A percentile compares a stretch with the other conserved stretches of the same genome.
These are phyloP conservation scores for Tridacna gigas DNA, from an alignment of 2,888 invertebrate genomes.

Conservation along the genomic window DNA sequence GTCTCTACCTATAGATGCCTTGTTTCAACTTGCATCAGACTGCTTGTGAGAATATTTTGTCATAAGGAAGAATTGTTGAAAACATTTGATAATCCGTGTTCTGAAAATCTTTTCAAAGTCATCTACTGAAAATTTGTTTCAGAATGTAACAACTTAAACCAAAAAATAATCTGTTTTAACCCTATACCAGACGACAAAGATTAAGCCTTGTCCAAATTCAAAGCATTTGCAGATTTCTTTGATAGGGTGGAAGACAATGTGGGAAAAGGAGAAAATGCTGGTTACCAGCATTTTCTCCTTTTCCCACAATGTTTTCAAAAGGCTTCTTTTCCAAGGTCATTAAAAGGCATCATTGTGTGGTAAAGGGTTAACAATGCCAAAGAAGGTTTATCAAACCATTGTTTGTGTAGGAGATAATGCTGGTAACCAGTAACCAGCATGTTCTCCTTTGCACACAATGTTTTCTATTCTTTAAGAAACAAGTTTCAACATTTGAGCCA, in stretches of 20 bases:
- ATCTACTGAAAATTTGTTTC: not conserved
- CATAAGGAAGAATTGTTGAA: too few relatives aligned
- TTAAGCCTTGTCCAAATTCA: too few relatives aligned
- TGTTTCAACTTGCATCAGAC: too few relatives aligned
- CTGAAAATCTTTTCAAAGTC: not conserved
- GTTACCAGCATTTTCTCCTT: not conserved
- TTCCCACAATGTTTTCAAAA: not conserved
- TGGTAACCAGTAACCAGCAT: not conserved
- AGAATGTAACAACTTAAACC: not conserved
- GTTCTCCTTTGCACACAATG: not conserved
- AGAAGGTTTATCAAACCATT: not conserved
- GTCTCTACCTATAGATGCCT: too few relatives aligned
- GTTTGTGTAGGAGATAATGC: not conserved
- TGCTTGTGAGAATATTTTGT: too few relatives aligned
- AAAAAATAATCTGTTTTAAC: not conserved
- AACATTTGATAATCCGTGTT: too few relatives aligned
- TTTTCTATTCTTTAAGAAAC: not conserved
- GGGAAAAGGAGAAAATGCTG: not conserved
- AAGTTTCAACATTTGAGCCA: too few relatives aligned
- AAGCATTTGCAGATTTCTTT: too few relatives aligned
- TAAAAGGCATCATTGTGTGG: not conserved
- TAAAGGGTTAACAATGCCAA: not conserved
- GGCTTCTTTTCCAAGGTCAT: not conserved
- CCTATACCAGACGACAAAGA: not conserved
- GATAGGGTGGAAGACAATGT: not conserved